These are phyloP conservation scores for Drosophila simulans DNA, from an alignment of 1,140 invertebrate species.

Conservation along the genomic window DNA sequence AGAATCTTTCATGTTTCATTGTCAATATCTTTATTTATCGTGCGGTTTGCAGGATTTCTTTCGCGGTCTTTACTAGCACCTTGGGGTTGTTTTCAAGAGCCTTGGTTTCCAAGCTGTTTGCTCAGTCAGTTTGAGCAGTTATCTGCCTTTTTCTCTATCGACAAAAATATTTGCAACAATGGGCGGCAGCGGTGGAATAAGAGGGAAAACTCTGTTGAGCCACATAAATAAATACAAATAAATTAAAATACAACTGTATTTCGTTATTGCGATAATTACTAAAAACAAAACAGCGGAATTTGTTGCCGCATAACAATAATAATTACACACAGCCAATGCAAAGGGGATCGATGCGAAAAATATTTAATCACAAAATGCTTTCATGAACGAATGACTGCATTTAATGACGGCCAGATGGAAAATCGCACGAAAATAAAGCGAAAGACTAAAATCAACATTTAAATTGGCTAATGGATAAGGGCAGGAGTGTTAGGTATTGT, in stretches of 20 bases:
- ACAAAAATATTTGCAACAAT: slow-evolving; percentile 35
- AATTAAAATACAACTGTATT: slow-evolving; percentile 16
- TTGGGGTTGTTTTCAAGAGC: slow-evolving; percentile 31
- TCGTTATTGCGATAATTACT: slow-evolving; percentile 5
- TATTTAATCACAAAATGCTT: slow-evolving; percentile 73
- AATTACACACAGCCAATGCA: slow-evolving; percentile 30
- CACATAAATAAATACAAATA: slow-evolving; percentile 15
- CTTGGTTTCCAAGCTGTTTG: slow-evolving; percentile 29
- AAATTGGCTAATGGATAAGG: slow-evolving; percentile 33
- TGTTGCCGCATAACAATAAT: slow-evolving; percentile 20
- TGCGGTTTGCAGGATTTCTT: slow-evolving; percentile 29
- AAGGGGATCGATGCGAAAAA: slow-evolving; percentile 28
- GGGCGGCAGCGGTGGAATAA: slow-evolving; percentile 5
- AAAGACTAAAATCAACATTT: slow-evolving; percentile 42
- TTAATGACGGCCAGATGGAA: slow-evolving; percentile 31
- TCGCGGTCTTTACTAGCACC: slow-evolving; percentile 44
- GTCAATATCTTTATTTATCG: slow-evolving; percentile 56
- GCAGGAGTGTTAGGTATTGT: background rate
- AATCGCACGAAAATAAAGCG: slow-evolving; percentile 25
- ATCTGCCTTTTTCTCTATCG: slow-evolving; percentile 5
- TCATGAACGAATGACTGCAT: slow-evolving; percentile 36
- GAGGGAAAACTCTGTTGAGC: background rate
- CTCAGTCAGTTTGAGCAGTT: slow-evolving; percentile 15
- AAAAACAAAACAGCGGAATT: slow-evolving; percentile 6
- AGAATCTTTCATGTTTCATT: slow-evolving; percentile 52